These are phyloP conservation scores for Triplophysa siluroides DNA, from an alignment of 2,113 vertebrate genomes.

Conservation along the genomic window DNA sequence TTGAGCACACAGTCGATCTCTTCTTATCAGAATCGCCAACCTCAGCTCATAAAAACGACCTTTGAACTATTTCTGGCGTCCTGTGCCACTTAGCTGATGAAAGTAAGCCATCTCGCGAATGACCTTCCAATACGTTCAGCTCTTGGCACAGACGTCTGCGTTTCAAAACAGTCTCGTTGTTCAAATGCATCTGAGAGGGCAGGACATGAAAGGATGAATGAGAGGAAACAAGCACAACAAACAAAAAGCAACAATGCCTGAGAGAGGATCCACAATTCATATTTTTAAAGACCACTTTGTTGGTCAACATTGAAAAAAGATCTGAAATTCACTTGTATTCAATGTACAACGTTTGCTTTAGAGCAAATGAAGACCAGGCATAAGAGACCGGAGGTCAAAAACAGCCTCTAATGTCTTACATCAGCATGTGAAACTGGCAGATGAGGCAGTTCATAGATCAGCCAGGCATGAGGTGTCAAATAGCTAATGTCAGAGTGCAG, in stretches of 20 bases:
- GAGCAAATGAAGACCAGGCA: not conserved
- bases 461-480: constrained; percentile 26
- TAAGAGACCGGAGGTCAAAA: not conserved
- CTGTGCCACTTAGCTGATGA: not conserved
- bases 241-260: constrained; percentile 30
- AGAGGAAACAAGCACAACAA: constrained; percentile 60
- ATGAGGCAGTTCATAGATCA: constrained; percentile 14
- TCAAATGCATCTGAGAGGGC: constrained; percentile 28
- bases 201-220: constrained; percentile 64
- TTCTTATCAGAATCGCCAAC: constrained; percentile 28
- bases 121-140: not conserved
- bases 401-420: not conserved
- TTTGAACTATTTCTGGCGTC: constrained; percentile 9
- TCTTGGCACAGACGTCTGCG: not conserved
- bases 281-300: too few species aligned
- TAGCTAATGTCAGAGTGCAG: constrained; percentile 7
- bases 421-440: not conserved
- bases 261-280: not conserved
- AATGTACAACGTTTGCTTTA: not conserved
- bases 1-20: not conserved
- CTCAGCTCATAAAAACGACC: constrained; percentile 27
- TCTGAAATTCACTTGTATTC: not conserved
- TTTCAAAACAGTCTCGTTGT: not conserved
- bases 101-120: not conserved
- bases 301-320: too few species aligned